A percentile compares a stretch with the other conserved stretches of the same genome.
phyloP scores from a whole-genome alignment of 2,113 vertebrate genomes.

The Xenus cinereus region DNA sequence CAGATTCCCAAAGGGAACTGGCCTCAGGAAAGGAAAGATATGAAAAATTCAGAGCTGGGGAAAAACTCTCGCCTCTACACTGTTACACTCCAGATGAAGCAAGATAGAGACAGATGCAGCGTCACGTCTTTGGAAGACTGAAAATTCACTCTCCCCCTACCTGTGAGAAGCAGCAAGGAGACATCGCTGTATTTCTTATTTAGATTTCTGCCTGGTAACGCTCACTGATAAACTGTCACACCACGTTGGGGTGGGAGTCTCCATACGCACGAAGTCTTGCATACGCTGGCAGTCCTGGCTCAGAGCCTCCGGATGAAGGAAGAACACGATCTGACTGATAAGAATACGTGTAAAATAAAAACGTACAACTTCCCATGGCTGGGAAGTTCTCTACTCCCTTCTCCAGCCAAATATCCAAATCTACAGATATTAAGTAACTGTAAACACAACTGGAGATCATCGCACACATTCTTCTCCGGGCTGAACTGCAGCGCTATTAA shows the following conservation, averaged over 20 bases:
- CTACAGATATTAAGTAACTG: neutral
- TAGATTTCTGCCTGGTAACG: rapidly evolving
- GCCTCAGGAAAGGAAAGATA: neutral
- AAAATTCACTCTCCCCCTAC: neutral
- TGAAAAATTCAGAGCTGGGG: neutral
- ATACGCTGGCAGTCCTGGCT: neutral
- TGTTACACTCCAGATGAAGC: neutral
- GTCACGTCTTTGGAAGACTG: neutral
- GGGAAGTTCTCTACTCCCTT: neutral
- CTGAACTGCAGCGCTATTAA: neutral
- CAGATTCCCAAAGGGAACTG: rapidly evolving
- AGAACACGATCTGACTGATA: neutral
- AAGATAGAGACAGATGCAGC: neutral
- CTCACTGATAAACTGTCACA: neutral
- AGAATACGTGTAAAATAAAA: neutral
- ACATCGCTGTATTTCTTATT: neutral
- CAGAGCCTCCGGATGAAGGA: neutral
- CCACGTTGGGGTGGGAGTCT: neutral
- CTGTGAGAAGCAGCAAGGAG: neutral
- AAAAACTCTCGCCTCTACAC: neutral
- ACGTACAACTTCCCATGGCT: neutral
- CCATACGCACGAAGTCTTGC: rapidly evolving
- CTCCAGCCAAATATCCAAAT: neutral
- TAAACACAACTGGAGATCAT: neutral
- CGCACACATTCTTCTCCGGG: neutral